A percentile compares a stretch with the other conserved stretches of the same genome.
These are phyloP conservation scores for Pollimyrus isidori DNA, from an alignment of 2,113 vertebrate genomes.

Conservation along the genomic window DNA sequence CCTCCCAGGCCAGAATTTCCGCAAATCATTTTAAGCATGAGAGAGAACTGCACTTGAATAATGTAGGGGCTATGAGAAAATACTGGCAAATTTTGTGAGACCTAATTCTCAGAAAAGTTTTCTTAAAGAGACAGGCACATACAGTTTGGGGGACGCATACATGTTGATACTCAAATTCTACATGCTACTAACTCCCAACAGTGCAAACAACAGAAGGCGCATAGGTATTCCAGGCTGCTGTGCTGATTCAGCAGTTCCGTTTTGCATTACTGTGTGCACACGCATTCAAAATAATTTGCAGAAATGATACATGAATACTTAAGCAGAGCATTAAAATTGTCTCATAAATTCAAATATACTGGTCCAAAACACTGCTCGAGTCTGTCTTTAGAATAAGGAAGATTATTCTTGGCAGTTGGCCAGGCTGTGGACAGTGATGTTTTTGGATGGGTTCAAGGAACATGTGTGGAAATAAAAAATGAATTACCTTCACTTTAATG, in stretches of 20 bases:
- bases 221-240: background rate
- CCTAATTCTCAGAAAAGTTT: background rate
- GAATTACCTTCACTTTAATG: constrained; percentile 40
- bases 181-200: background rate
- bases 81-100: background rate
- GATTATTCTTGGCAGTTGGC: constrained; percentile 29
- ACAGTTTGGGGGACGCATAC: background rate
- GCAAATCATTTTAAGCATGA: background rate
- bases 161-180: background rate
- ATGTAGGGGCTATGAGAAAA: background rate
- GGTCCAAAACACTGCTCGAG: constrained; percentile 44
- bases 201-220: background rate
- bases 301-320: constrained; percentile 47
- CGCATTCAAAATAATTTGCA: constrained; percentile 53
- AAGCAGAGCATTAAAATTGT: constrained; percentile 47
- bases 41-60: background rate
- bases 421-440: constrained; percentile 28
- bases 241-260: constrained; percentile 19
- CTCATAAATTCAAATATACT: constrained; percentile 51
- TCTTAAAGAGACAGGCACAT: background rate
- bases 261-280: constrained; percentile 45
- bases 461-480: constrained; percentile 14
- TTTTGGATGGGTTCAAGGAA: constrained; percentile 26
- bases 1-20: background rate
- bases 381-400: constrained; percentile 41